phyloP scores from a whole-genome alignment of 1,140 invertebrate species.

The Listronotus bonariensis region DNA sequence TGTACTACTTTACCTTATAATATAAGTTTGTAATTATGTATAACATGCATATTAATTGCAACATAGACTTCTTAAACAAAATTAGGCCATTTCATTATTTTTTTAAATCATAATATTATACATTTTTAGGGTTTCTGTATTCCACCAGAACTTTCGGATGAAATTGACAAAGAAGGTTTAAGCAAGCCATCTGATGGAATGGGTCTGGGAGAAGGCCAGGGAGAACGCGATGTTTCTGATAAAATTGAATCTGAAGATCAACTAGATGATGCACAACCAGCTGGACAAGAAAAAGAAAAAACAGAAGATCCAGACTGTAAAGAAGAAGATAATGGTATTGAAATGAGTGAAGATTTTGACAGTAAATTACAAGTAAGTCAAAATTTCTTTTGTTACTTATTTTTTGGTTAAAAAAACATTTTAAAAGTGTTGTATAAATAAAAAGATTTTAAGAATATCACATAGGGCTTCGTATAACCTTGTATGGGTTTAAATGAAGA shows the following conservation, averaged over 20 bases:
- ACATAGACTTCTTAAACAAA: not conserved
- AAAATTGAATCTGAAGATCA: slow-evolving; percentile 92
- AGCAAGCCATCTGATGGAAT: slow-evolving; percentile 69
- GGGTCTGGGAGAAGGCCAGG: slow-evolving; percentile 92
- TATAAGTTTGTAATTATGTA: no score
- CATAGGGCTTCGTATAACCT: no score
- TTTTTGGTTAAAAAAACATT: no score
- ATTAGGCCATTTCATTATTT: not conserved
- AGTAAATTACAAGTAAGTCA: slow-evolving; percentile 65
- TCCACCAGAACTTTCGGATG: slow-evolving; percentile 79
- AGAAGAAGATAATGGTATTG: slow-evolving; percentile 92
- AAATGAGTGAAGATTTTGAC: slow-evolving; percentile 93
- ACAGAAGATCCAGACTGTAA: slow-evolving; percentile 80
- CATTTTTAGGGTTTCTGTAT: slow-evolving; percentile 83
- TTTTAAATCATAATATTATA: slow-evolving; percentile 7
- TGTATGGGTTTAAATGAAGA: no score
- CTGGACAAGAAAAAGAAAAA: slow-evolving; percentile 71
- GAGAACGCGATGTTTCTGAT: slow-evolving; percentile 93
- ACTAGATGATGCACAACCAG: slow-evolving; percentile 83
- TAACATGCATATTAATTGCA: no score
- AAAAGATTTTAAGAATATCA: no score
- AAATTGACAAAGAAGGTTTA: slow-evolving; percentile 64
- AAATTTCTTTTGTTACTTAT: no score
- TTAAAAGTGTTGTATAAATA: no score
- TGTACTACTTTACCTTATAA: no score